Percentiles rank a stretch among this genome's conserved stretches.
These are phyloP conservation scores for Platanista minor DNA, from an alignment of 2,113 vertebrate species.

Conservation along the genomic window DNA sequence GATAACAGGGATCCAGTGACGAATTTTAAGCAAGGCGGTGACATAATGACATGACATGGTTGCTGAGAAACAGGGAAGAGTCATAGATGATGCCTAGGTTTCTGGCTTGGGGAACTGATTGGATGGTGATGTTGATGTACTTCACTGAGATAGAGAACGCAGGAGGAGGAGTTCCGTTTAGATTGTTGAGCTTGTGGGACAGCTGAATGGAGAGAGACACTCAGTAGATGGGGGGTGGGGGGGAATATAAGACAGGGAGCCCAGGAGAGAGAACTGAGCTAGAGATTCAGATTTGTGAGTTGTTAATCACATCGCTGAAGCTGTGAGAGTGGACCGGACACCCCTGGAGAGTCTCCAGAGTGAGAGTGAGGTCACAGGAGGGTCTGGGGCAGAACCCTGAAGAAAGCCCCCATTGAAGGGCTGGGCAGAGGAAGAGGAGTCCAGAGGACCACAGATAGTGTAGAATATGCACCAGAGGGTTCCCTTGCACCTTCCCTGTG, in stretches of 20 bases:
- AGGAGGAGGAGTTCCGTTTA: neutral
- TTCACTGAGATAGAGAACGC: neutral
- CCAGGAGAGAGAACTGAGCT: neutral
- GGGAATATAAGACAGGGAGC: neutral
- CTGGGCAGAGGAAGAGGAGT: neutral
- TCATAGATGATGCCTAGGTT: neutral
- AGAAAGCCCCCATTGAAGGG: neutral
- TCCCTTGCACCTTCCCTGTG: neutral
- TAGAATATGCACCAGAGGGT: neutral
- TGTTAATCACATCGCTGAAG: neutral
- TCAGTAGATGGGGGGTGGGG: neutral
- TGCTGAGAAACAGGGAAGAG: neutral
- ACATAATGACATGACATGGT: neutral
- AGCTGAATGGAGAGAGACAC: neutral
- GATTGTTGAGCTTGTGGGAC: neutral
- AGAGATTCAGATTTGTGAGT: neutral
- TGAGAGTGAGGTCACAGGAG: neutral
- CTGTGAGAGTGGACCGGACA: neutral
- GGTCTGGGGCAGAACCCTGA: neutral
- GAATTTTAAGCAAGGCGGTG: neutral
- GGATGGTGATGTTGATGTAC: neutral
- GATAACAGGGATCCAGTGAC: neutral
- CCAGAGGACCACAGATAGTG: neutral
- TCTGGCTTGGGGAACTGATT: neutral
- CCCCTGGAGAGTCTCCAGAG: neutral